phyloP scores from a whole-genome alignment of 2,888 invertebrate genomes.

The Stenurella melanura region DNA sequence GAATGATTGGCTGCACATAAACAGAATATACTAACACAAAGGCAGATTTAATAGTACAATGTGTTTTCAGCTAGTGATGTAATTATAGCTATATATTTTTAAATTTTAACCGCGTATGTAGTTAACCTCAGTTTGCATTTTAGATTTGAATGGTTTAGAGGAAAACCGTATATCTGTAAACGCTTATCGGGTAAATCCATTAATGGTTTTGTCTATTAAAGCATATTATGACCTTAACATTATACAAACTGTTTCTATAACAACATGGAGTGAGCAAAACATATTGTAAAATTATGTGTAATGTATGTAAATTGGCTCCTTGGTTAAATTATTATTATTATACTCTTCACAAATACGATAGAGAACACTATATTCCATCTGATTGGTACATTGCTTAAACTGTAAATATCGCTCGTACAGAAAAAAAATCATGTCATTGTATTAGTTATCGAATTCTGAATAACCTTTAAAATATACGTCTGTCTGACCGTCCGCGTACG shows the following conservation, averaged over 20 bases:
- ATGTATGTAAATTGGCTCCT: no score
- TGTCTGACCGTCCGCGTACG: no score
- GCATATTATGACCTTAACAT: background rate
- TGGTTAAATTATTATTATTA: no score
- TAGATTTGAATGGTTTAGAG: background rate
- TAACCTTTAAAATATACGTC: no score
- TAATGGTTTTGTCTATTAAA: conserved; percentile 2
- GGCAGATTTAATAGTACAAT: conserved; percentile 3
- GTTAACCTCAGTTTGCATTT: background rate
- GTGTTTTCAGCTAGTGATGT: conserved; percentile 3
- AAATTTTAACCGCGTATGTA: background rate
- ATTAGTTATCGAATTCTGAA: no score
- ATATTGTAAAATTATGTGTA: no score
- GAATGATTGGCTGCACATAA: background rate
- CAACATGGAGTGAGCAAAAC: background rate
- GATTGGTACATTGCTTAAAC: no score
- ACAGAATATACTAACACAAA: conserved; percentile 3
- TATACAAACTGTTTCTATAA: background rate
- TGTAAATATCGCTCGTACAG: no score
- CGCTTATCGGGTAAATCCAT: background rate
- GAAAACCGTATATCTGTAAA: background rate
- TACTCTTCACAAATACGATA: no score
- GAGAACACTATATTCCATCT: no score
- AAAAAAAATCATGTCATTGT: no score
- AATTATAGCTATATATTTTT: background rate